A percentile compares a stretch with the other conserved stretches of the same genome.
phyloP scores from a whole-genome alignment of 2,113 vertebrate genomes.

The Psettodes erumei region DNA sequence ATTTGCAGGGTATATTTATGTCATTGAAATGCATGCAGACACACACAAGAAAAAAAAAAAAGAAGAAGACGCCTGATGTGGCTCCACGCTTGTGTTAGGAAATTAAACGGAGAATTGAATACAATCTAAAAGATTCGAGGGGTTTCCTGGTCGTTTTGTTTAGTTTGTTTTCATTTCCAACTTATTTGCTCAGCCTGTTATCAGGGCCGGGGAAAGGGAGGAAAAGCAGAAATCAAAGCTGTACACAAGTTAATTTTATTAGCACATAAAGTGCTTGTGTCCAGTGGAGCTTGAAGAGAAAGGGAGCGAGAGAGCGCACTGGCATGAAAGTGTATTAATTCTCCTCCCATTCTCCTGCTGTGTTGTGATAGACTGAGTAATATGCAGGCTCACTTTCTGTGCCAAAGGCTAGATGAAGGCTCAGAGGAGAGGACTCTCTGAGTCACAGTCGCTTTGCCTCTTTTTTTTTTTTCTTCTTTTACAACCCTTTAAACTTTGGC shows the following conservation, averaged over 20 bases:
- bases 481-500: constrained; percentile 54
- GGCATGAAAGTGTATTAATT: constrained; percentile 73
- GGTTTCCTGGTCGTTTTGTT: too few relatives aligned
- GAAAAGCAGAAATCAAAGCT: constrained; percentile 25
- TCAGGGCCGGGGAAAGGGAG: neutral
- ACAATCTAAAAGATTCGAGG: constrained; percentile 35
- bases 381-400: constrained; percentile 78
- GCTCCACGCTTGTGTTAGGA: constrained; percentile 26
- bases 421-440: constrained; percentile 62
- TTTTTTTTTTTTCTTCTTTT: constrained; percentile 33
- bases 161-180: too few relatives aligned
- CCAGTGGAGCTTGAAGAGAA: constrained; percentile 62
- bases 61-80: too few relatives aligned
- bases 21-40: constrained; percentile 69
- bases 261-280: constrained; percentile 70
- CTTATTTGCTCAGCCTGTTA: constrained; percentile 16
- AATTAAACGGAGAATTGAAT: constrained; percentile 38
- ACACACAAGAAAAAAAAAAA: too few relatives aligned
- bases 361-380: constrained; percentile 76
- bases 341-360: constrained; percentile 72
- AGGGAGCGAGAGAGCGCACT: constrained; percentile 50
- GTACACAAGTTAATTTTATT: constrained; percentile 67
- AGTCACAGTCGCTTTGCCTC: constrained; percentile 52
- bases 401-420: constrained; percentile 72
- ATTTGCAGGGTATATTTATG: constrained; percentile 67